Evolutionary conservation across 2,888 invertebrate genomes (phyloP).

Genomic region (Cephus sareptanus): DNA sequence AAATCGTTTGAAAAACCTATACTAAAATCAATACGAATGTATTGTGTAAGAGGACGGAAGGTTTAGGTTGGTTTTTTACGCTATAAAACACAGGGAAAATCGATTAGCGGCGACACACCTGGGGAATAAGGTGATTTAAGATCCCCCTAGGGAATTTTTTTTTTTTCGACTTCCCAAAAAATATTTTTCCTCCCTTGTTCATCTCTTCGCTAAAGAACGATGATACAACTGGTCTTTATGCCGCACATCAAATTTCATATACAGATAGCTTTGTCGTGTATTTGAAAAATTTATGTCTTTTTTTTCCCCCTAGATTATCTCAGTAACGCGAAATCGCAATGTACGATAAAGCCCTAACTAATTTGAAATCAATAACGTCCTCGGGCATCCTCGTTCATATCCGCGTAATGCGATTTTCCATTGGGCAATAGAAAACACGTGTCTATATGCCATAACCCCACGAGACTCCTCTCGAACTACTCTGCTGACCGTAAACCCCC

Average conservation of each 20-base stretch:
- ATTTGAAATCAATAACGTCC: conserved; percentile 2
- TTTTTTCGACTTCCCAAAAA: background rate
- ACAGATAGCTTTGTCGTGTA: background rate
- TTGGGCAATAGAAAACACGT: conserved; percentile 1
- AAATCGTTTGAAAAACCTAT: background rate
- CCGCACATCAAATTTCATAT: background rate
- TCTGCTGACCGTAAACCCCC: background rate
- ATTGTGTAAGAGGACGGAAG: background rate
- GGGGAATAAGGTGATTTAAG: background rate
- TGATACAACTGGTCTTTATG: background rate
- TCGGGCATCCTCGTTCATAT: background rate
- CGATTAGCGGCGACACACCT: background rate
- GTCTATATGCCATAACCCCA: background rate
- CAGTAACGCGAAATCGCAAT: background rate
- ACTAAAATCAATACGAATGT: background rate
- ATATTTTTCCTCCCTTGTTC: background rate
- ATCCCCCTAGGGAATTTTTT: background rate
- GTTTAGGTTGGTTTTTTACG: background rate
- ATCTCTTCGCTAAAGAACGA: background rate
- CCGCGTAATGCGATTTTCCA: conserved; percentile 1
- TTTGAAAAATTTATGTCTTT: background rate
- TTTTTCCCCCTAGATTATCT: background rate
- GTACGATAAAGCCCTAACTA: background rate
- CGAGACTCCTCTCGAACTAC: background rate
- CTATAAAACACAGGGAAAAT: background rate